Evolutionary conservation across 2,113 vertebrate species (phyloP), one percentile per base, ranked within the genome.

Genomic region (Siniperca knerii): DNA sequence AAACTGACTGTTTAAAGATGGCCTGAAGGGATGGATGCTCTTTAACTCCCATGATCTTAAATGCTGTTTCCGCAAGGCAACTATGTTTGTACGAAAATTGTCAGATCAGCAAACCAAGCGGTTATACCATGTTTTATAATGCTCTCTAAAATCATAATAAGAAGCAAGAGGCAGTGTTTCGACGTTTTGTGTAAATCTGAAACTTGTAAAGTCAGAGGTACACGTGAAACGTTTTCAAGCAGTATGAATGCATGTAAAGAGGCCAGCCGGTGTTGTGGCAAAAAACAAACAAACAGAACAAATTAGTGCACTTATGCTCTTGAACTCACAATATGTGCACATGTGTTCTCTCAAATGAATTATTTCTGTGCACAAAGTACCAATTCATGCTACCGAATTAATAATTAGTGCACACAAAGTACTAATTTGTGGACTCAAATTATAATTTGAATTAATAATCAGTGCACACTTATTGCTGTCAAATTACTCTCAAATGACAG

Each of bases 11-110:
- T 68, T 68, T 13, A 10, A 20, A 54, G 35, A 57, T 1, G 13
- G 68, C 86, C 74, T 52, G 46, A 12, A 25, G 82, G 46, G 61
- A 70, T 0, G 13, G 48, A 25, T 62, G 82, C 73, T 81, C 48
- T 84, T 81, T 70, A 67, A 16, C 50, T 71, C 23, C 46, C 33
- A 9, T 18, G 42, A 40, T 50, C 9, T 40, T 18, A 9, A 58
- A 37, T 11, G 35, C 5, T 10, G 64, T 25, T 64, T 68, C 42
- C 66, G 18, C 13, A 16, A 50, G 48, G 48, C 48, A 50, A 50
- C 48, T 16, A 1, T 16, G 13, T 33, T 33, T 52, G 2, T 20
- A 44, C 48, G 15, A 52, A 37, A 25, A 29, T 29, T 29, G 67
- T 42, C 54, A 33, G 23, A 78, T 33, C 3, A 55, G n/a, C 21